phyloP scores from a whole-genome alignment of 2,888 invertebrate genomes.

The Bimastos eiseni region DNA sequence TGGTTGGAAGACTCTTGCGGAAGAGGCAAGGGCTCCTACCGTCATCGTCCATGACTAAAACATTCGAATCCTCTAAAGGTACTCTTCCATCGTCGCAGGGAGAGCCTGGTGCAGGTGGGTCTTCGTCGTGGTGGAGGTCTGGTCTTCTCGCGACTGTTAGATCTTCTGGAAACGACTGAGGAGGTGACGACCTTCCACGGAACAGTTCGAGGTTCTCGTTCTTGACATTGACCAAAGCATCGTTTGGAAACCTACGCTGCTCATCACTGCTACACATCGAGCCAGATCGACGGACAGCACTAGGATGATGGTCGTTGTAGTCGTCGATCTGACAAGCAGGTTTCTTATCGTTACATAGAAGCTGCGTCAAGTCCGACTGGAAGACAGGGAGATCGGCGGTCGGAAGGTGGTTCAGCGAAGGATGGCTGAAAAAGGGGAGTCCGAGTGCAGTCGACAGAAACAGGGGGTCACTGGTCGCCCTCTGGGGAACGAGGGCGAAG shows the following conservation, averaged over 20 bases:
- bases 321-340: not conserved
- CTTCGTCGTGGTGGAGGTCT: not conserved
- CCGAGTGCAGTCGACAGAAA: not conserved
- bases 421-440: conserved; percentile 26
- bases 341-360: not conserved
- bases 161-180: not conserved
- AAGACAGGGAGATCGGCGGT: not conserved
- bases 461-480: conserved; percentile 8
- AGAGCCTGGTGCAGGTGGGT: not conserved
- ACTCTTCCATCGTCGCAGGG: not conserved
- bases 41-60: not conserved
- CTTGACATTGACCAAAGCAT: not conserved
- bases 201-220: not conserved
- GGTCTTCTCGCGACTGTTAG: not conserved
- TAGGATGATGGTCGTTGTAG: not conserved
- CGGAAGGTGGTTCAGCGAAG: conserved; percentile 29
- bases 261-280: not conserved
- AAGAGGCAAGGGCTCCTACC: not conserved
- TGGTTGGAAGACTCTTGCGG: not conserved
- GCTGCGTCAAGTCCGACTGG: not conserved
- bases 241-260: not conserved
- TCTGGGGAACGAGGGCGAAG: conserved; percentile 33
- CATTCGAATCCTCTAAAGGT: not conserved
- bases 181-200: not conserved
- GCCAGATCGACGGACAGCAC: not conserved